phyloP scores from a whole-genome alignment of 2,797 vertebrate species.

The Meda fulgida region DNA sequence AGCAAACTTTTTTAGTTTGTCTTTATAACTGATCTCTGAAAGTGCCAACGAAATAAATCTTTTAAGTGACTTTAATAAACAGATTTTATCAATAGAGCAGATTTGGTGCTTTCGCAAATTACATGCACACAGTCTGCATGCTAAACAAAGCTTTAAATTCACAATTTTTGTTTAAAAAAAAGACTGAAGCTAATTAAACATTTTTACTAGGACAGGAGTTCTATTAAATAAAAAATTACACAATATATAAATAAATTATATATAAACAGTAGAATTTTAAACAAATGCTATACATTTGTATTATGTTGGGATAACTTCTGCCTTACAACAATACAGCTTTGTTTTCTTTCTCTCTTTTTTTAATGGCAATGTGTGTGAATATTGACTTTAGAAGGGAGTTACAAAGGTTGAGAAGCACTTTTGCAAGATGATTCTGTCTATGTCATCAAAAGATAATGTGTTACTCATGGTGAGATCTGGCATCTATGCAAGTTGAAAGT shows the following conservation, averaged over 20 bases:
- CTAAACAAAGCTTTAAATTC: background rate
- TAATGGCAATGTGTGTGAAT: background rate
- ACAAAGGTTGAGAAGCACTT: background rate
- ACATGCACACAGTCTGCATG: background rate
- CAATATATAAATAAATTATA: background rate
- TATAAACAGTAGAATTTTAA: too few relatives aligned
- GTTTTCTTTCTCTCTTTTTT: background rate
- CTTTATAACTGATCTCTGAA: background rate
- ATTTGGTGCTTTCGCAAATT: background rate
- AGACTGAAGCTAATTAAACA: background rate
- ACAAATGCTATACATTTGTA: too few relatives aligned
- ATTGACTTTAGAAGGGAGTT: background rate
- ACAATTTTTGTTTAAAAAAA: background rate
- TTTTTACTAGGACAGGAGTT: background rate
- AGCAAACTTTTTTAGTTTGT: background rate
- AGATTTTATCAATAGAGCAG: background rate
- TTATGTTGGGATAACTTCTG: background rate
- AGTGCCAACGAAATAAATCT: background rate
- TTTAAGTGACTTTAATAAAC: background rate
- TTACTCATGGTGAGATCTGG: constrained; percentile 21
- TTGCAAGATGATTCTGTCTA: background rate
- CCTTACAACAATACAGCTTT: background rate
- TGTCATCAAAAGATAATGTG: constrained; percentile 9
- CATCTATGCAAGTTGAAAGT: constrained; percentile 12
- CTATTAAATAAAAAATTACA: background rate